Evolutionary conservation across 2,888 invertebrate genomes (phyloP).

Genomic region (Cryptus armator): DNA sequence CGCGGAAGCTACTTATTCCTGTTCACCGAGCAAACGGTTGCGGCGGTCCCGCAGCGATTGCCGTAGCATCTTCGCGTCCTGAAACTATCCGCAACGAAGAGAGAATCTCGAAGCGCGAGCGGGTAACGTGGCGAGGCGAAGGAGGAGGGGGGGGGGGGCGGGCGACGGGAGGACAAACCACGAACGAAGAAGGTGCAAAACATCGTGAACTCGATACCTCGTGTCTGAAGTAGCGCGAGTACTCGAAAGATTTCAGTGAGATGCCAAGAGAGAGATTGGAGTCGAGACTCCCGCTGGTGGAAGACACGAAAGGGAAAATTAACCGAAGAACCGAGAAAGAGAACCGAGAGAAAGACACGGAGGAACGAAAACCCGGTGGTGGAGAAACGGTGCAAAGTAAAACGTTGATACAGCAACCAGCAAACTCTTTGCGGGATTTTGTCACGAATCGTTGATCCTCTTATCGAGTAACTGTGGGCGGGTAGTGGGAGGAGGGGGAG

Average conservation of each 20-base stretch:
- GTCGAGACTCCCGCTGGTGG: slow-evolving; percentile 43
- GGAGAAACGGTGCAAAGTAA: slow-evolving; percentile 27
- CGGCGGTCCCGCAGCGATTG: slow-evolving; percentile 43
- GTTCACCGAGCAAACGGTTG: slow-evolving; percentile 54
- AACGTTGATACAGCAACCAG: slow-evolving; percentile 50
- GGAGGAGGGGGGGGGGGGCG: no score
- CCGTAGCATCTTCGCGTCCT: slow-evolving; percentile 39
- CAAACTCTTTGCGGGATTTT: slow-evolving; percentile 63
- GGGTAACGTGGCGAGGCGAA: no score
- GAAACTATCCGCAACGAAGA: slow-evolving; percentile 31
- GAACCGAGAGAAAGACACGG: background rate
- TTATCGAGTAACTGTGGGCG: slow-evolving; percentile 71
- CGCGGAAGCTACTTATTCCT: slow-evolving; percentile 64
- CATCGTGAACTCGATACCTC: slow-evolving; percentile 34
- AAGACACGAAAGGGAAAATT: slow-evolving; percentile 53
- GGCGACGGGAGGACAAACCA: slow-evolving; percentile 18
- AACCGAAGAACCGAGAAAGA: slow-evolving; percentile 28
- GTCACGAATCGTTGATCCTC: slow-evolving; percentile 73
- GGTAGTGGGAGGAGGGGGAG: slow-evolving; percentile 49
- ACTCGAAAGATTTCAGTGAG: slow-evolving; percentile 37
- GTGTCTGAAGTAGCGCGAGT: slow-evolving; percentile 1
- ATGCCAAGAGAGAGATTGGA: slow-evolving; percentile 33
- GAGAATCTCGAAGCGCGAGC: background rate
- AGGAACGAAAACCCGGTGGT: slow-evolving; percentile 11
- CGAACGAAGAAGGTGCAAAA: slow-evolving; percentile 45